Conservation (phyloP, 1,140 invertebrate genomes). For the Trichomalopsis sarcophagae region DNA sequence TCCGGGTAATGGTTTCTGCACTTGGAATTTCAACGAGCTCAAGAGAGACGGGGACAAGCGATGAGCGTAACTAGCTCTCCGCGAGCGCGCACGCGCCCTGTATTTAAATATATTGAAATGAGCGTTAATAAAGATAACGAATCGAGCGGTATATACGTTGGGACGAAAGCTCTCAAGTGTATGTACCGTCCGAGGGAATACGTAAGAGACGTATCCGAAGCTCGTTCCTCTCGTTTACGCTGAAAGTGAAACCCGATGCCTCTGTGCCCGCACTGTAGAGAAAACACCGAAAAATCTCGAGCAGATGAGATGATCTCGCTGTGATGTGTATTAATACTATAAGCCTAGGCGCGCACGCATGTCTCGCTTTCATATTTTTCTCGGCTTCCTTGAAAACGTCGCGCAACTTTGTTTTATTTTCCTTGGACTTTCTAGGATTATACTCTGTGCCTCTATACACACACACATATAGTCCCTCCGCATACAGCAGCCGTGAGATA, state of each 20-base stretch:
- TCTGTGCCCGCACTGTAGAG: background rate
- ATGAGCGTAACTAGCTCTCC: background rate
- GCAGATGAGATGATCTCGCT: background rate
- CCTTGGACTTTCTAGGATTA: background rate
- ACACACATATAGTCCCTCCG: no score
- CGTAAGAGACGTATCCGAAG: background rate
- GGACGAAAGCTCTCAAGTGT: no score
- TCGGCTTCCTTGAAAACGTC: background rate
- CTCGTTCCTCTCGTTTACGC: background rate
- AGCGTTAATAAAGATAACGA: slow-evolving; percentile 45
- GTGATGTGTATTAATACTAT: no score
- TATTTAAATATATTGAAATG: slow-evolving; percentile 39
- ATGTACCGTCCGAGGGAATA: no score
- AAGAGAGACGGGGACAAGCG: no score
- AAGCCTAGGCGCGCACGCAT: background rate
- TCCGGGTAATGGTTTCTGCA: slow-evolving; percentile 10
- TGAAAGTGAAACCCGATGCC: slow-evolving; percentile 3
- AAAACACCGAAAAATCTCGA: slow-evolving; percentile 20
- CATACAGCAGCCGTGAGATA: background rate
- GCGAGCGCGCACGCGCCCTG: background rate
- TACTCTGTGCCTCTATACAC: background rate
- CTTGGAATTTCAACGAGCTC: slow-evolving; percentile 21
- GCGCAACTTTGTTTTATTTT: slow-evolving; percentile 15
- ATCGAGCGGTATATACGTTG: background rate
- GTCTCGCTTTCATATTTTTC: background rate